A percentile compares a stretch with the other conserved stretches of the same genome.
phyloP scores from a whole-genome alignment of 2,797 vertebrate genomes.

The Notolabrus celidotus region DNA sequence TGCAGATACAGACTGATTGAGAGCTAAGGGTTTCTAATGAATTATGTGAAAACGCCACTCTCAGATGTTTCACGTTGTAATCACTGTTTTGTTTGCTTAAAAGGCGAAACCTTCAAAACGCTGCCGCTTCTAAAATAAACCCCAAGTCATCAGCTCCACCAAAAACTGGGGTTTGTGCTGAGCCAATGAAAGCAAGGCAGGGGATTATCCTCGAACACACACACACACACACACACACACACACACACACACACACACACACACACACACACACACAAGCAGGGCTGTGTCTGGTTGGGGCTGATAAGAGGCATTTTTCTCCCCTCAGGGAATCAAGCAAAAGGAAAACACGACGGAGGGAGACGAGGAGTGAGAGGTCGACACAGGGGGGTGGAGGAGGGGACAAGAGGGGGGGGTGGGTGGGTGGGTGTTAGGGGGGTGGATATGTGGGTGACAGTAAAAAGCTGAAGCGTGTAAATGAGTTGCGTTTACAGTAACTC shows the following conservation, averaged over 20 bases:
- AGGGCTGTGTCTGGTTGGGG: slow-evolving; percentile 71
- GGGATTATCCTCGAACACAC: slow-evolving; percentile 68
- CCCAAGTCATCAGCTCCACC: slow-evolving; percentile 64
- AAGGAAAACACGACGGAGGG: slow-evolving; percentile 61
- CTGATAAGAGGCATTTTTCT: slow-evolving; percentile 81
- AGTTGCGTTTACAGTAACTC: slow-evolving; percentile 27
- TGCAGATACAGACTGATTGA: slow-evolving; percentile 32
- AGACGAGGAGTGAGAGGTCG: slow-evolving; percentile 40
- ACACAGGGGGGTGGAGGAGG: background rate
- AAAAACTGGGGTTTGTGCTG: slow-evolving; percentile 51
- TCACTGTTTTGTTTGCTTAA: slow-evolving; percentile 57
- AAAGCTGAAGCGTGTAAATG: slow-evolving; percentile 35
- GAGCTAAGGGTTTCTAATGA: slow-evolving; percentile 51
- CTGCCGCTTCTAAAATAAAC: slow-evolving; percentile 58
- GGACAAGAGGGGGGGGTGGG: background rate
- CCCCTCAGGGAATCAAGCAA: slow-evolving; percentile 68
- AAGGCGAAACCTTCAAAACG: slow-evolving; percentile 58
- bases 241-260: slow-evolving; percentile 21
- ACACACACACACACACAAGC: slow-evolving; percentile 20
- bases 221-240: slow-evolving; percentile 26
- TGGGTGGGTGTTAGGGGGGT: background rate
- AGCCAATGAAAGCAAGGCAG: slow-evolving; percentile 68
- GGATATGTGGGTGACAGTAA: slow-evolving; percentile 30
- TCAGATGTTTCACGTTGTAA: slow-evolving; percentile 61
- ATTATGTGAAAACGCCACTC: slow-evolving; percentile 56